Conservation (phyloP, 2,113 vertebrate species). For the Naja naja region DNA sequence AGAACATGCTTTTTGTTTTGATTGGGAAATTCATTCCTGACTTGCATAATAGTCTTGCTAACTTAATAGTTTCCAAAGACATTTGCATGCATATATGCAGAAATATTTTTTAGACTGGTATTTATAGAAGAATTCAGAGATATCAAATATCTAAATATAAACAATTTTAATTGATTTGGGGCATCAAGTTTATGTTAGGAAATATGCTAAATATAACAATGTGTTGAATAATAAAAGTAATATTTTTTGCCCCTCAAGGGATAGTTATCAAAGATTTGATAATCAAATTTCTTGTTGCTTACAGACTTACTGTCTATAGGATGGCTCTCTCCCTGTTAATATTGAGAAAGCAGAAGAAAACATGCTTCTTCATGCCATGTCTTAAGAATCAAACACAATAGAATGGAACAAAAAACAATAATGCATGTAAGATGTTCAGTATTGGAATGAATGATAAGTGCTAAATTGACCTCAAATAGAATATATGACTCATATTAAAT, state of each 20-base stretch:
- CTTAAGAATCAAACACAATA: not conserved
- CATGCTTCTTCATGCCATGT: not conserved
- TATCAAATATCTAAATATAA: not conserved
- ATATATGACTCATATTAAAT: not conserved
- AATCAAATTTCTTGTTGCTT: not conserved
- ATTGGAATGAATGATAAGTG: not conserved
- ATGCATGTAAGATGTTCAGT: not conserved
- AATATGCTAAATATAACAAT: not conserved
- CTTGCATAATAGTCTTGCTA: not conserved
- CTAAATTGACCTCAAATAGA: not conserved
- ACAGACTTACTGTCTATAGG: not conserved
- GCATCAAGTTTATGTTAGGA: not conserved
- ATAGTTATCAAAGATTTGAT: not conserved
- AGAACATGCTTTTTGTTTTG: not conserved
- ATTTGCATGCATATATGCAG: not conserved
- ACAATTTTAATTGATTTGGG: not conserved
- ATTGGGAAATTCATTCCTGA: slow-evolving; percentile 11
- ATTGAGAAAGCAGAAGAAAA: not conserved
- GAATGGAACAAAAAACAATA: not conserved
- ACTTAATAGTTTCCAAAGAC: not conserved
- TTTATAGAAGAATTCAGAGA: not conserved
- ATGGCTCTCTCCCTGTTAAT: not conserved
- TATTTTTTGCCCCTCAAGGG: not conserved
- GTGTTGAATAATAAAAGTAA: not conserved
- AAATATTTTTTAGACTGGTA: not conserved